Conservation (phyloP, 37 sponge, comb jelly and placozoan species). For the Halisarca cf. caerulea region DNA sequence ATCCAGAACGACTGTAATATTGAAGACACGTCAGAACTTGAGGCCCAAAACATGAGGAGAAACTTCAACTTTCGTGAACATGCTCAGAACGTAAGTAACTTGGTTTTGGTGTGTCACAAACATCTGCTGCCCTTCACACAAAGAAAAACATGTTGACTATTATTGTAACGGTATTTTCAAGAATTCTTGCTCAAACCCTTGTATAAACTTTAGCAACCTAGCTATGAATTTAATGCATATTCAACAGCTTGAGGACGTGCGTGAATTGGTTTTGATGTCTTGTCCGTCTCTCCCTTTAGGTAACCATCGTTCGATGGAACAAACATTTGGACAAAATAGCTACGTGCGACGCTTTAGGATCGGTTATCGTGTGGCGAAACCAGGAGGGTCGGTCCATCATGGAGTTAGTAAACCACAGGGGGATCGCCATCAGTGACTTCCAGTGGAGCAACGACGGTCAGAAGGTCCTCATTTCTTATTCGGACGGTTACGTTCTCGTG, state of each 20-base stretch:
- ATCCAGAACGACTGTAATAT: conserved; percentile 18
- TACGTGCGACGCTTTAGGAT: conserved; percentile 85
- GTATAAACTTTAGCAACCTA: no score
- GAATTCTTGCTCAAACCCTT: no score
- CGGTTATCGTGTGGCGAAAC: conserved; percentile 89
- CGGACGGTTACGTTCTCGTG: conserved; percentile 88
- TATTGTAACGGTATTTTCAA: background rate
- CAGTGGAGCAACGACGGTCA: conserved; percentile 90
- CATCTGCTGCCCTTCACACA: no score
- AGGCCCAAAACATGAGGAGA: conserved; percentile 63
- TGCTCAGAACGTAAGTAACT: conserved; percentile 71
- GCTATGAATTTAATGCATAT: background rate
- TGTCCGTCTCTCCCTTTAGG: conserved; percentile 43
- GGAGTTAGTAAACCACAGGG: conserved; percentile 92
- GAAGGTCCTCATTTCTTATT: conserved; percentile 86
- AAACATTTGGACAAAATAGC: conserved; percentile 84
- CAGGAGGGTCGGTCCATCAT: conserved; percentile 90
- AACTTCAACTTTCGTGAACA: conserved; percentile 94
- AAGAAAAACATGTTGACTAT: no score
- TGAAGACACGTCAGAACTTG: conserved; percentile 36
- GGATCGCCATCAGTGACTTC: conserved; percentile 83
- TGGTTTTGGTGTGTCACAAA: background rate
- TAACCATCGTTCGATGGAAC: conserved; percentile 90
- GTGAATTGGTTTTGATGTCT: background rate
- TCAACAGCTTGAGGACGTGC: background rate